Evolutionary conservation across 2,113 vertebrate genomes (phyloP).

Genomic region (Sphaerodactylus townsendi): DNA sequence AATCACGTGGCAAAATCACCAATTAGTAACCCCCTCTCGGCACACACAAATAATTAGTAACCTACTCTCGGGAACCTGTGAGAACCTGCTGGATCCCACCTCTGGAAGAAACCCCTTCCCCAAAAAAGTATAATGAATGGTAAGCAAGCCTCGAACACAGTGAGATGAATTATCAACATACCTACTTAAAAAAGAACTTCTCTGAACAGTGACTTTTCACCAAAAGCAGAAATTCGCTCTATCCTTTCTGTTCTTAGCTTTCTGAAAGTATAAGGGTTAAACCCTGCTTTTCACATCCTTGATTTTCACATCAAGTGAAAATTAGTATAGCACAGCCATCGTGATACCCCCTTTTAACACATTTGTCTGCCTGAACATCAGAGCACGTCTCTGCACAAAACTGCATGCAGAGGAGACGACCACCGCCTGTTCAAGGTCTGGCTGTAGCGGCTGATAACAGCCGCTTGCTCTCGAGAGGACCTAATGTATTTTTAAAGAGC

Average conservation of each 20-base stretch:
- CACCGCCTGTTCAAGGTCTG: background rate
- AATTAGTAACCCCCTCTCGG: too few relatives aligned
- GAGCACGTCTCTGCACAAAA: background rate
- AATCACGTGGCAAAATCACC: too few relatives aligned
- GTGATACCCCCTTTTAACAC: background rate
- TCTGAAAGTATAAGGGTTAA: background rate
- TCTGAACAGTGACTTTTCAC: background rate
- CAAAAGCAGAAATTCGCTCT: background rate
- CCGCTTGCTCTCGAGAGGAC: conserved; percentile 30
- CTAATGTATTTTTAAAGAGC: conserved; percentile 62
- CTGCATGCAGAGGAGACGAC: conserved; percentile 6
- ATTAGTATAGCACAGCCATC: background rate
- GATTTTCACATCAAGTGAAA: fast-evolving
- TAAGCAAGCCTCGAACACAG: too few relatives aligned
- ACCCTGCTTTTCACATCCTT: background rate
- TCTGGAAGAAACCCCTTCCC: too few relatives aligned
- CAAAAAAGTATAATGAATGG: background rate
- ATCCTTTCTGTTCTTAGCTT: background rate
- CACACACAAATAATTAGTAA: too few relatives aligned
- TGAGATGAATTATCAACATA: too few relatives aligned
- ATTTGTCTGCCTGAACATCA: conserved; percentile 2
- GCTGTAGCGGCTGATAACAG: conserved; percentile 12
- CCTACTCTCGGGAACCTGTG: too few relatives aligned
- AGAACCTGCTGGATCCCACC: too few relatives aligned
- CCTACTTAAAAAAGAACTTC: too few relatives aligned